Evolutionary conservation across 2,113 vertebrate species (phyloP).

Genomic region (Mugil cephalus): DNA sequence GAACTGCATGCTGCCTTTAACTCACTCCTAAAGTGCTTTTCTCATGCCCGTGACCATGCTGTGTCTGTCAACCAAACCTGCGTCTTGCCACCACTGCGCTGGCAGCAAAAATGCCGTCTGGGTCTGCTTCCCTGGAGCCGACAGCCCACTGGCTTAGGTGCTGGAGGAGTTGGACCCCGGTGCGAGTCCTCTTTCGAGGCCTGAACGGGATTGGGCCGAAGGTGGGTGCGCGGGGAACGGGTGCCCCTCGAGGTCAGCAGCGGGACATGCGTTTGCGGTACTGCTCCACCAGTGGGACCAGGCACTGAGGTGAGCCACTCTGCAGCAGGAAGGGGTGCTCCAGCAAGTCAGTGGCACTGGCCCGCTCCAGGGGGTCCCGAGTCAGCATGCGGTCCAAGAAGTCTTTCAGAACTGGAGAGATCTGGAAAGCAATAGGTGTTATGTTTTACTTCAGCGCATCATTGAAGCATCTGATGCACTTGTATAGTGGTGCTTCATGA

Average conservation of each 20-base stretch:
- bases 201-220: constrained; percentile 46
- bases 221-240: constrained; percentile 21
- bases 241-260: constrained; percentile 75
- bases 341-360: constrained; percentile 93
- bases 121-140: constrained; percentile 54
- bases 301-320: constrained; percentile 94
- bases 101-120: constrained; percentile 49
- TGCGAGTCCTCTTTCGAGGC: constrained; percentile 44
- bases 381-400: constrained; percentile 97
- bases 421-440: constrained; percentile 80
- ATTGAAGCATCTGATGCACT: background rate
- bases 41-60: constrained; percentile 67
- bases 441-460: background rate
- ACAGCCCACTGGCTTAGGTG: constrained; percentile 38
- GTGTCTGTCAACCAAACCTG: constrained; percentile 51
- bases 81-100: constrained; percentile 36
- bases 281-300: constrained; percentile 96
- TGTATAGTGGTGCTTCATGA: background rate
- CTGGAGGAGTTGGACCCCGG: constrained; percentile 40
- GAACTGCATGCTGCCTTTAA: constrained; percentile 74
- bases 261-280: constrained; percentile 92
- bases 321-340: constrained; percentile 98
- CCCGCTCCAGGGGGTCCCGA: constrained; percentile 91
- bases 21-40: constrained; percentile 79
- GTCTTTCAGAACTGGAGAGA: constrained; percentile 94